A percentile compares a stretch with the other conserved stretches of the same genome.
These are phyloP conservation scores for Scaptomyza reducta DNA, from an alignment of 2,888 invertebrate genomes.

Conservation along the genomic window DNA sequence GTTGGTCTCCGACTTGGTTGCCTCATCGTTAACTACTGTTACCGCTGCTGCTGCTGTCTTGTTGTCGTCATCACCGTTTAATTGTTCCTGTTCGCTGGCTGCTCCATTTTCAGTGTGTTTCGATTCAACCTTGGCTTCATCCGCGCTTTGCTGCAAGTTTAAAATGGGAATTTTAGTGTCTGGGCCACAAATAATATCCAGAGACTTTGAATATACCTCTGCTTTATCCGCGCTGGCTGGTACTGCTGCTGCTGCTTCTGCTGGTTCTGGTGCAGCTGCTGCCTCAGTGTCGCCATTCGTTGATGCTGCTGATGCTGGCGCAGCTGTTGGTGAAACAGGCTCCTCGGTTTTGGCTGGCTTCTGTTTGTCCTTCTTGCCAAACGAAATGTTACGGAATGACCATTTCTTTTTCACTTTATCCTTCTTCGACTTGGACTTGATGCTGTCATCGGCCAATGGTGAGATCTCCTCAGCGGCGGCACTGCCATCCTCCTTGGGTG, in stretches of 20 bases:
- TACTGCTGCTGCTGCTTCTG: constrained; percentile 1
- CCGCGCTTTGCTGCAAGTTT: constrained; percentile 36
- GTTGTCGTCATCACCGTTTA: constrained; percentile 68
- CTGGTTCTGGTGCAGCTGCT: constrained; percentile 14
- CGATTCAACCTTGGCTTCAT: constrained; percentile 46
- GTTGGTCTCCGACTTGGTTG: constrained; percentile 52
- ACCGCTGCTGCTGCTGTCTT: constrained; percentile 36
- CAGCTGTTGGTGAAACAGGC: constrained; percentile 80
- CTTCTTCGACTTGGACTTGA: constrained; percentile 87
- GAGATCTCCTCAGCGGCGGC: constrained; percentile 76
- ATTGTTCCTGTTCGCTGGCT: constrained; percentile 61
- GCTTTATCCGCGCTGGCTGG: constrained; percentile 11
- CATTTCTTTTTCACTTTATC: constrained; percentile 94
- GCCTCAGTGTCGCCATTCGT: constrained; percentile 85
- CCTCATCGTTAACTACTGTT: constrained; percentile 58
- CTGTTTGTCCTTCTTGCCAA: constrained; percentile 93
- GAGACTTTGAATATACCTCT: constrained; percentile 19
- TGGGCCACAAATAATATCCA: not conserved
- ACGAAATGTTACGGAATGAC: constrained; percentile 94
- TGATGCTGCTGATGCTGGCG: constrained; percentile 53
- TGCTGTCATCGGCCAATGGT: constrained; percentile 82
- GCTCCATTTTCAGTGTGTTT: constrained; percentile 74
- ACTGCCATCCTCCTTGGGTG: constrained; percentile 68
- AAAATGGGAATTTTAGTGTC: not conserved
- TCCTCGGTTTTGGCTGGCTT: constrained; percentile 90